Base-by-base conservation (phyloP, 2,888 invertebrate species). In the Colletes collaris region DNA sequence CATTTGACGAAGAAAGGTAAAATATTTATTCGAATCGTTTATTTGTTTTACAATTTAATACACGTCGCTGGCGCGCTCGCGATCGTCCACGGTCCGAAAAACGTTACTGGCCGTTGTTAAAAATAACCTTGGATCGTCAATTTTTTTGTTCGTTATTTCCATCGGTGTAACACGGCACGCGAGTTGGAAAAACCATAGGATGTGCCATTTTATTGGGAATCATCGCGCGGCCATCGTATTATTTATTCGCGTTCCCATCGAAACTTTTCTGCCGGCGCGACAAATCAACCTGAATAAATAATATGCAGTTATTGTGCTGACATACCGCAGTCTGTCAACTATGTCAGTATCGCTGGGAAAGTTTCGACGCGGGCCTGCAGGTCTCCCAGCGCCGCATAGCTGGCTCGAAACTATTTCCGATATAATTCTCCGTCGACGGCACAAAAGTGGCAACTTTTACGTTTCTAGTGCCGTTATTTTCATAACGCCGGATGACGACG, bases 271-370 rank as follows among this genome's bases (percentile, higher is more conserved):
- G 68, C 79, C 79, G 49, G 49, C 62, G 63, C 79, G 70, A 52
- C 66, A 62, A 79, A 74, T 81, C 69, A 63, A 55, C 44, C 55
- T 67, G 74, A 70, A 80, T 86, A 88, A 88, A 88, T 88, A 88
- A 88, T 88, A 82, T 79, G 82, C 82, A 68, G 86, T 89, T 86
- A 88, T 87, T 85, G 85, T 83, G 85, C 81, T 81, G 83, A 81
- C 83, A 81, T 79, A 60, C 70, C 82, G 59, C 56, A 59, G 67
- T 76, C 79, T 69, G 79, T 82, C 82, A 83, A 83, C 82, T 82
- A 65, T 82, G 76, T 69, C 79, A 71, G 76, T 79, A 70, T 68
- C 35, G 73, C 69, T 76, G 73, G 79, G 69, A 78, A 85, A 82
- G 76, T 83, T 82, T 77, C 74, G 70, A 62, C 65, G 44, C 52